Evolutionary conservation across 2,888 invertebrate genomes (phyloP), one percentile per base, ranked within the genome.

Genomic region (Amiota communis): DNA sequence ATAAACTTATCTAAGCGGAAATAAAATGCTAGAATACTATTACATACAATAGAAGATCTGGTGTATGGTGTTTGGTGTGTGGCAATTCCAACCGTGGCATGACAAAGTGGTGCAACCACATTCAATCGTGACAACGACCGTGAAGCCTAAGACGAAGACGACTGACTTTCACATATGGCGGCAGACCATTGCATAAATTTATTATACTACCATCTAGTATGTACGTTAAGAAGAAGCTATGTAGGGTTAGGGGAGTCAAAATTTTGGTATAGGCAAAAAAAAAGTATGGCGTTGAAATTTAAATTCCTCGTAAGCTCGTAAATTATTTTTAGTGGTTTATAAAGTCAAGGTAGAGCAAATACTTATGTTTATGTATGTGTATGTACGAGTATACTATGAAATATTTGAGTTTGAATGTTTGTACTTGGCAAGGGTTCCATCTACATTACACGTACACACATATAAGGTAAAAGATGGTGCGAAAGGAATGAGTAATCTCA

Each of bases 1-100:
- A 84, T 85, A 80, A 86, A 85, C 82, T 84, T 84, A 85, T 84
- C 85, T 84, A 81, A 84, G 84, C 84, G 85, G 84, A 84, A 85
- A 83, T 85, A 84, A 80, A 83, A 77, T 77, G 75, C 71, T 15
- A 20, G 59, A 8, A 20, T 23, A 36, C 36, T 59, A 23, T 59
- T 74, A 70, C 71, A 61, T 71, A 68, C 67, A 53, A 47, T 23
- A 71, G 57, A 47, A 71, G 12, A 73, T 49, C 49, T 13, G 71
- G 15, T 56, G 61, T 70, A 74, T 76, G 76, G 49, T 57, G 65
- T 76, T 70, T 76, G 77, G 71, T 13, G 36, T 36, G 36, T 46
- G 47, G 46, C 36, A 47, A 8, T 12, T 15, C n/a, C 46, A 36
- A 46, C 53, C 15, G 23, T 57, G 59, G 17, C 61, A 69, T 77